A percentile compares a stretch with the other conserved stretches of the same genome.
Evolutionary conservation across 2,888 invertebrate species (phyloP).

Genomic region (Drosophila flavopinicola): DNA sequence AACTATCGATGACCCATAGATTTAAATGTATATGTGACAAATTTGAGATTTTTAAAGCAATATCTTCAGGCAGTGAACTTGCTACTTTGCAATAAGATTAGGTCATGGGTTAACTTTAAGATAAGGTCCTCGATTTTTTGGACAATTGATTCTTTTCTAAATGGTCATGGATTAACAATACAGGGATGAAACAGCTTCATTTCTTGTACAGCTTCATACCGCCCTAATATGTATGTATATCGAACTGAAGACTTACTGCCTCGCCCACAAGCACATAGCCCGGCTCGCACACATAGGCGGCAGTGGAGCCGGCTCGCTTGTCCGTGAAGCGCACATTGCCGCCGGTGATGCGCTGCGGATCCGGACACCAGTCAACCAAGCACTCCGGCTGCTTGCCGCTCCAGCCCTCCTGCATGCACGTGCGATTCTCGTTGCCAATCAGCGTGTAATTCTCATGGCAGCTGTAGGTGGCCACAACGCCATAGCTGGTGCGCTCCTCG

Average conservation of each 20-base stretch:
- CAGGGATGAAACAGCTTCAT: too few species aligned
- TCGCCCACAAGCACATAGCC: constrained; percentile 94
- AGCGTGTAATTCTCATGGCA: constrained; percentile 94
- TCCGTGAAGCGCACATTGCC: constrained; percentile 90
- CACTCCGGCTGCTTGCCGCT: constrained; percentile 91
- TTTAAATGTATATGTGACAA: too few species aligned
- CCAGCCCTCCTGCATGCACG: constrained; percentile 92
- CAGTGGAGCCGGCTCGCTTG: constrained; percentile 91
- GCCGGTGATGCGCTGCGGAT: constrained; percentile 91
- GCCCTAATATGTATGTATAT: too few species aligned
- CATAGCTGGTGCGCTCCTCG: constrained; percentile 91
- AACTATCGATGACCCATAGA: too few species aligned
- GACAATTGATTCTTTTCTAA: too few species aligned
- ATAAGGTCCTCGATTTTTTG: too few species aligned
- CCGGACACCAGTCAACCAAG: constrained; percentile 94
- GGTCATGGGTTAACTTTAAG: too few species aligned
- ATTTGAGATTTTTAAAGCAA: too few species aligned
- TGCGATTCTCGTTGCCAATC: constrained; percentile 89
- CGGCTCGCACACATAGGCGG: constrained; percentile 91
- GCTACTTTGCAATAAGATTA: too few species aligned
- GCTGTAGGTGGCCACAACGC: constrained; percentile 90
- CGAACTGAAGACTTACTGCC: constrained; percentile 90
- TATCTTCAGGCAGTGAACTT: too few species aligned
- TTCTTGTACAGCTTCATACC: too few species aligned
- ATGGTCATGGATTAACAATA: too few species aligned